Evolutionary conservation across 2,113 vertebrate species (phyloP).

Genomic region (Patagioenas fasciata): DNA sequence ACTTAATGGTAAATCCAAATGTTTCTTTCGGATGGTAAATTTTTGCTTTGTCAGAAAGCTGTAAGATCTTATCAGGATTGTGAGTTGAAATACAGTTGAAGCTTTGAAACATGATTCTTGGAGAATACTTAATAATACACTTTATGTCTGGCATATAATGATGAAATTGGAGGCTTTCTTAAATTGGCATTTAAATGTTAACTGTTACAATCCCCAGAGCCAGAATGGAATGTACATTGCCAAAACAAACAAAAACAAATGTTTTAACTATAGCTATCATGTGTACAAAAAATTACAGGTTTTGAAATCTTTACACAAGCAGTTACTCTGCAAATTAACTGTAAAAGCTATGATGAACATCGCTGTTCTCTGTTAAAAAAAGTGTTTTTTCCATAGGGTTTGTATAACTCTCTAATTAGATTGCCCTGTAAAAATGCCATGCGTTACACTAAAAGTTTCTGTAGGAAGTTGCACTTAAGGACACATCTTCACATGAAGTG

Average conservation of each 20-base stretch:
- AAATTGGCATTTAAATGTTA: slow-evolving; percentile 11
- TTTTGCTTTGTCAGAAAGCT: slow-evolving; percentile 5
- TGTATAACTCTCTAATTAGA: not conserved
- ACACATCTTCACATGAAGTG: not conserved
- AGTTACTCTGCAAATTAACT: slow-evolving; percentile 40
- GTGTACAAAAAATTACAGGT: slow-evolving; percentile 53
- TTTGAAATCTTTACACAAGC: slow-evolving; percentile 21
- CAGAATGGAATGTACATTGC: slow-evolving; percentile 12
- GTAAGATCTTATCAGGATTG: not conserved
- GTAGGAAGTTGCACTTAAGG: not conserved
- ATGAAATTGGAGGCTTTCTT: not conserved
- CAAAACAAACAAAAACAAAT: slow-evolving; percentile 43
- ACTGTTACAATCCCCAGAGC: slow-evolving; percentile 13
- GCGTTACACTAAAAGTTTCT: not conserved
- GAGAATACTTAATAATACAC: slow-evolving; percentile 18
- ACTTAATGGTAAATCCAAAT: not conserved
- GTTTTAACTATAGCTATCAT: slow-evolving; percentile 28
- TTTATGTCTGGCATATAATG: not conserved
- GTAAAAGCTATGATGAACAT: not conserved
- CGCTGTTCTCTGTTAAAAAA: not conserved
- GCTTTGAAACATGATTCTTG: slow-evolving; percentile 34
- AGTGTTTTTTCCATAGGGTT: not conserved
- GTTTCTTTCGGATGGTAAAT: not conserved
- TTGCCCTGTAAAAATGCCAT: not conserved
- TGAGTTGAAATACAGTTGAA: not conserved